phyloP scores from a whole-genome alignment of 2,888 invertebrate species.

The Eristalinus sepulchralis region DNA sequence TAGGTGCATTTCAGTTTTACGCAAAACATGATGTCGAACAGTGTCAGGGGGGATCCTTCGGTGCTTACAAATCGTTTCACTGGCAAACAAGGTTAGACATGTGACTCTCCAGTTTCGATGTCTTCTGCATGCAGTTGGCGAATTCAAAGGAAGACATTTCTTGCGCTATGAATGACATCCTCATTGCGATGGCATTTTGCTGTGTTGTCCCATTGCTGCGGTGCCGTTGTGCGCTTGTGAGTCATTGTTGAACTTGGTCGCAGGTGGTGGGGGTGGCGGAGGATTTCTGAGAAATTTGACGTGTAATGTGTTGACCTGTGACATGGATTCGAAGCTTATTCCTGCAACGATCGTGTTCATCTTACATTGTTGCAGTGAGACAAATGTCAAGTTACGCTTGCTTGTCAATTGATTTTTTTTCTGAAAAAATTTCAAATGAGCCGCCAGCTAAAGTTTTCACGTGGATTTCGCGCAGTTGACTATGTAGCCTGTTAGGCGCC shows the following conservation, averaged over 20 bases:
- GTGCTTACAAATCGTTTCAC: slow-evolving; percentile 63
- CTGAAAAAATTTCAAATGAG: too few species aligned
- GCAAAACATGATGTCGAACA: slow-evolving; percentile 66
- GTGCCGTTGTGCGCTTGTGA: neutral
- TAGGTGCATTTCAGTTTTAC: slow-evolving; percentile 50
- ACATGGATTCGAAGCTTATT: neutral
- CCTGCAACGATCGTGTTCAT: neutral
- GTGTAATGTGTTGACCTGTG: neutral
- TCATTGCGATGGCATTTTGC: slow-evolving; percentile 44
- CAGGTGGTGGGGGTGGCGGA: neutral
- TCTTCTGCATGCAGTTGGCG: slow-evolving; percentile 23
- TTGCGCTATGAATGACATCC: slow-evolving; percentile 40
- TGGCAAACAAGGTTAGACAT: slow-evolving; percentile 60
- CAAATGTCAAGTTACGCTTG: neutral
- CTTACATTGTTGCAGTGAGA: neutral
- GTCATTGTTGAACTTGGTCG: neutral
- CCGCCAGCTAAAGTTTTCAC: too few species aligned
- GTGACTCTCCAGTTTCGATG: slow-evolving; percentile 51
- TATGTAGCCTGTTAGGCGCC: too few species aligned
- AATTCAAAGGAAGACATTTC: slow-evolving; percentile 51
- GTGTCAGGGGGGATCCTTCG: slow-evolving; percentile 40
- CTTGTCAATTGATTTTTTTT: neutral
- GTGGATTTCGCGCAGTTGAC: too few species aligned
- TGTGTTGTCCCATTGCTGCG: neutral
- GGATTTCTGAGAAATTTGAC: neutral